Evolutionary conservation across 2,113 vertebrate species (phyloP), one percentile per base, ranked within the genome.

Genomic region (Mionectes macconnelli): DNA sequence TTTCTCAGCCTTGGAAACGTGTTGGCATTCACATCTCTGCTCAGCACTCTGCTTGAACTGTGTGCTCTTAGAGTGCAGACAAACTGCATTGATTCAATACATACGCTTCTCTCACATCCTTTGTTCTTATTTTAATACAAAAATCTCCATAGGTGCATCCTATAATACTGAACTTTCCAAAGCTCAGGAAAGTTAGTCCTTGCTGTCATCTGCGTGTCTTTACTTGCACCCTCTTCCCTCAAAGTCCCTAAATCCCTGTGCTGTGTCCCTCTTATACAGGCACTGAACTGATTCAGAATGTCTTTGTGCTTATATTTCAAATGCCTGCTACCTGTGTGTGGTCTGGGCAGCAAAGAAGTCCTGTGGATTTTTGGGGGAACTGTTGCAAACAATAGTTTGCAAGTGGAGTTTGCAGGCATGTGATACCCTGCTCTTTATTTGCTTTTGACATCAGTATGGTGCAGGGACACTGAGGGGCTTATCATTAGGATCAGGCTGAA

Each of bases 21-120:
- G 52, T 84, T 96, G 82, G 72, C 80, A 86, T 80, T 88, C 90
- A 24, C 22, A 52, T 62, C 59, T 95, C 78, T 87, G 56, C 76
- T 75, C 52, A 72, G 69, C 2, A 9, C 56, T 83, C 75, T 74
- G 42, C 93, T 88, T 78, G 75, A 91, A 39, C 82, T 74, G 13
- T 66, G 55, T 39, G 67, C 45, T 94, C 42, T 59, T 28, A 60
- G 22, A 56, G 40, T 4, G 33, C 55, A 62, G 69, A 39, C 15
- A 44, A 85, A 87, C 64, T n/a, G 22, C 68, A 63, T 15, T 37
- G 42, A 63, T 85, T n/a, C 63, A 50, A 55, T 52, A 30, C 30
- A 62, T 66, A 10, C 45, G 37, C 31, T 64, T 44, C 28, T 69
- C 44, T 37, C 22, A 24, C 18, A 11, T 40, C 18, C 27, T 68